These are phyloP conservation scores for Lipotes vexillifer DNA, from an alignment of 2,113 vertebrate genomes.

Conservation along the genomic window DNA sequence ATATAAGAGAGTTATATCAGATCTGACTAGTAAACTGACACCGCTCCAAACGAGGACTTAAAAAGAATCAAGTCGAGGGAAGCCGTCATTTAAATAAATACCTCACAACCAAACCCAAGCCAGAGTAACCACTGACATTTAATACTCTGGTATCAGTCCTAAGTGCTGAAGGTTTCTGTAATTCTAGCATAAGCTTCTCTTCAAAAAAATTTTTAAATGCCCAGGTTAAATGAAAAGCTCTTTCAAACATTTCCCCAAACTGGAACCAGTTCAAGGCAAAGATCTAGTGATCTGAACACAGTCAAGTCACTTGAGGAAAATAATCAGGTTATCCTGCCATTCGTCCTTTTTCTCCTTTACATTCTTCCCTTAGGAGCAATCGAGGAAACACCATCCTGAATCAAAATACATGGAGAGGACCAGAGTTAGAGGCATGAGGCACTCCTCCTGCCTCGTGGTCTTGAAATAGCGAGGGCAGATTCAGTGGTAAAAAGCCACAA, in stretches of 20 bases:
- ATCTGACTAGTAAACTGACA: constrained; percentile 33
- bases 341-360: background rate
- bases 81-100: background rate
- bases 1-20: constrained; percentile 54
- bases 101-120: background rate
- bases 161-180: background rate
- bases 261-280: background rate
- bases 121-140: background rate
- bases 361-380: background rate
- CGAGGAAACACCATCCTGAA: background rate
- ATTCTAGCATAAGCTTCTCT: background rate
- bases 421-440: background rate
- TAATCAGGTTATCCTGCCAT: background rate
- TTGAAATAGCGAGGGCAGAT: background rate
- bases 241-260: background rate
- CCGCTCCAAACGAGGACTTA: constrained; percentile 2
- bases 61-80: background rate
- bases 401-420: background rate
- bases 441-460: background rate
- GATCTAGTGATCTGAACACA: background rate
- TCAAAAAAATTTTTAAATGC: background rate
- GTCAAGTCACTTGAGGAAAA: background rate
- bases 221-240: background rate
- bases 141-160: background rate
- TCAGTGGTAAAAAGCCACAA: background rate